Percentiles rank a stretch among this genome's conserved stretches.
These are phyloP conservation scores for Epinotia nisella DNA, from an alignment of 2,888 invertebrate species.

Conservation along the genomic window DNA sequence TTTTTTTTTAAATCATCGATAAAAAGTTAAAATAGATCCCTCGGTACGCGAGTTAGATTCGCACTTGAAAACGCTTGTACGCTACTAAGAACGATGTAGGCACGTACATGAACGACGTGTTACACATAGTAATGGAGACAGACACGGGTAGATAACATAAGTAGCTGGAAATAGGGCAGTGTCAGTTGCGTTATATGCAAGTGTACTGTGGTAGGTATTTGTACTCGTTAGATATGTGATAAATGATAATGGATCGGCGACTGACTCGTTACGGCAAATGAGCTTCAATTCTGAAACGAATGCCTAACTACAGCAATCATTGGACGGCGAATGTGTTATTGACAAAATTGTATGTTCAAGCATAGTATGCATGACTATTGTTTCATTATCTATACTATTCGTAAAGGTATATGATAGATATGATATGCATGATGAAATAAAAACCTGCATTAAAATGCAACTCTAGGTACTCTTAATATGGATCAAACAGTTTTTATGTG, in stretches of 20 bases:
- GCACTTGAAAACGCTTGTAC: neutral
- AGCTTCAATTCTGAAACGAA: slow-evolving; percentile 4
- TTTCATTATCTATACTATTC: neutral
- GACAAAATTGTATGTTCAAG: neutral
- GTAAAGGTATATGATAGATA: no score
- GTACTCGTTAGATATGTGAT: slow-evolving; percentile 1
- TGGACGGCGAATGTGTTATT: neutral
- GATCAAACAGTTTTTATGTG: no score
- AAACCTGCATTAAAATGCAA: no score
- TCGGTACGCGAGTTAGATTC: no score
- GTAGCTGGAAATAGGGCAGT: slow-evolving; percentile 28
- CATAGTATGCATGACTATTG: neutral
- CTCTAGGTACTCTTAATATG: no score
- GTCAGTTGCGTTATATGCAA: slow-evolving; percentile 22
- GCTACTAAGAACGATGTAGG: neutral
- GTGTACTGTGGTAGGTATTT: slow-evolving; percentile 11
- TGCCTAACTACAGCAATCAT: neutral
- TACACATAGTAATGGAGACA: neutral
- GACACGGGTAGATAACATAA: slow-evolving; percentile 9
- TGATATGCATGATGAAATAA: no score
- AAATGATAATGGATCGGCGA: slow-evolving; percentile 3
- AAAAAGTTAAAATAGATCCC: no score
- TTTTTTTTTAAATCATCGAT: no score
- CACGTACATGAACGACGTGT: neutral
- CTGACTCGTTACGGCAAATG: slow-evolving; percentile 13